phyloP scores from a whole-genome alignment of 1,140 invertebrate genomes.

The Dysdera silvatica region DNA sequence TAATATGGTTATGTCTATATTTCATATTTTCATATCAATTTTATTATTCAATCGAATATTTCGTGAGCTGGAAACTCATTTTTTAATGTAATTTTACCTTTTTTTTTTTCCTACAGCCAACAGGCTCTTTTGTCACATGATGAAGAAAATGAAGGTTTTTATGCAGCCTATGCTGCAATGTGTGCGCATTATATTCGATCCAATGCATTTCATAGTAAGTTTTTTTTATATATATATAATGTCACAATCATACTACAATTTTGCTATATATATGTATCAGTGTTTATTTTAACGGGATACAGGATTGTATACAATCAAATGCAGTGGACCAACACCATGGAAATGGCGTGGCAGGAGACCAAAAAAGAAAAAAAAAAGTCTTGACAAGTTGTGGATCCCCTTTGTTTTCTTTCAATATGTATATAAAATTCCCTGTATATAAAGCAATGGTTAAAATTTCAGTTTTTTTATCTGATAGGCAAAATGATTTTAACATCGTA shows the following conservation, averaged over 20 bases:
- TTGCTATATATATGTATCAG: background rate
- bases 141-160: slow-evolving; percentile 64
- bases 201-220: slow-evolving; percentile 60
- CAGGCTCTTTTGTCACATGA: slow-evolving; percentile 53
- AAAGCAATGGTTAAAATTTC: no score
- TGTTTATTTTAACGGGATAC: no score
- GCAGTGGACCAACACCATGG: no score
- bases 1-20: no score
- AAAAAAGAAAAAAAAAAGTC: no score
- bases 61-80: background rate
- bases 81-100: background rate
- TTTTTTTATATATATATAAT: slow-evolving; percentile 23
- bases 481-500: no score
- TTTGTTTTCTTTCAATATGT: no score
- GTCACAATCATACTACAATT: background rate
- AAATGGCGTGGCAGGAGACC: no score
- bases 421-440: no score
- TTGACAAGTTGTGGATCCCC: no score
- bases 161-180: slow-evolving; percentile 63
- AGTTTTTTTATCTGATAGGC: no score
- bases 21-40: background rate
- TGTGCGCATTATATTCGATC: slow-evolving; percentile 65
- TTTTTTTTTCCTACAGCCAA: slow-evolving; percentile 19
- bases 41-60: background rate
- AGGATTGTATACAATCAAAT: no score